Evolutionary conservation across 2,888 invertebrate genomes (phyloP).

Genomic region (Bellardia pandia): DNA sequence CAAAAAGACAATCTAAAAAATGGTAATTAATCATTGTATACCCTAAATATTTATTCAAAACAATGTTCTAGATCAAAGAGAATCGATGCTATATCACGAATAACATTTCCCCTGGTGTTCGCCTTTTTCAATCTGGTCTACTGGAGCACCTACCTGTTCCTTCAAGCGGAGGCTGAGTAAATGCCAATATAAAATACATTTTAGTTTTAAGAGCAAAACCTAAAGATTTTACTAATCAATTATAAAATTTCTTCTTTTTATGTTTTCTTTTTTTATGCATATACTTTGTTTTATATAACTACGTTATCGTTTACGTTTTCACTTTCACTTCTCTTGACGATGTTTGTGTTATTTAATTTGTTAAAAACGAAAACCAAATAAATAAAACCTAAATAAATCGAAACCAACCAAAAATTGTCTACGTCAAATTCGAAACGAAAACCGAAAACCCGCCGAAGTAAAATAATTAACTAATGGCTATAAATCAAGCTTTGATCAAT

Average conservation of each 20-base stretch:
- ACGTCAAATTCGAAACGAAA: constrained; percentile 58
- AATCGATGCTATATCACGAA: constrained; percentile 98
- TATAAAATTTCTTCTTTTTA: constrained; percentile 76
- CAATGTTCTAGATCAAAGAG: constrained; percentile 91
- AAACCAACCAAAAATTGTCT: constrained; percentile 56
- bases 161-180: constrained; percentile 85
- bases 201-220: constrained; percentile 64
- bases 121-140: constrained; percentile 97
- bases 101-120: constrained; percentile 97
- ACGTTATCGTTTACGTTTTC: constrained; percentile 62
- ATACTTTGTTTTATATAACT: constrained; percentile 73
- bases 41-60: constrained; percentile 84
- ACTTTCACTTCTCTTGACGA: constrained; percentile 48
- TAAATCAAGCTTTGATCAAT: too few relatives aligned
- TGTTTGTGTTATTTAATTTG: constrained; percentile 67
- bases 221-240: constrained; percentile 82
- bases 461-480: too few relatives aligned
- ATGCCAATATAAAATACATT: constrained; percentile 77
- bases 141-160: constrained; percentile 88
- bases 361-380: constrained; percentile 24
- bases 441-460: neutral
- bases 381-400: constrained; percentile 22
- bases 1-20: constrained; percentile 84
- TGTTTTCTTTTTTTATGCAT: constrained; percentile 71
- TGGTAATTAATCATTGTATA: constrained; percentile 82